Evolutionary conservation across 2,113 vertebrate species (phyloP), one percentile per base, ranked within the genome.

Genomic region (Mohoua ochrocephala): DNA sequence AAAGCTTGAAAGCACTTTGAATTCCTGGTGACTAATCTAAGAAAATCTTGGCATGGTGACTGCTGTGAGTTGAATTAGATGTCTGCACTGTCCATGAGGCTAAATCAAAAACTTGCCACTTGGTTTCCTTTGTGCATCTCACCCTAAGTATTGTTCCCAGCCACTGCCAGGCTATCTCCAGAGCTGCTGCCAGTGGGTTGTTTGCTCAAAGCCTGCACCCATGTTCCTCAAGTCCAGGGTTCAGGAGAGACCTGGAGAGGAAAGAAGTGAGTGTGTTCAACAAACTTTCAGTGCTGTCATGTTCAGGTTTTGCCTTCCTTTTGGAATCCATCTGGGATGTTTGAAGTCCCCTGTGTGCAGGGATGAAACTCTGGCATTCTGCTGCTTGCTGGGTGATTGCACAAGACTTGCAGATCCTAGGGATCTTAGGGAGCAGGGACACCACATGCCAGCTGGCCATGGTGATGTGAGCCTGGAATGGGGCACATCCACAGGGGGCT

Each of bases 371-470:
- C 15, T 56, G 41, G 11, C 22, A n/a, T 37, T 20, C 3, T 1
- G 16, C 31, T 61, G 26, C 52, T 61, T 37, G 9, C 27, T 0
- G 1, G 20, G 17, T 8, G 15, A 30, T 44, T 47, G 19, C 31
- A 17, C 3, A 1, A 5, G 42, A 53, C 11, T 7, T 60, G 21
- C 14, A 57, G 61, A 67, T 7, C 21, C 24, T 2, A 1, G 35
- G 30, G 42, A 65, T 13, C 15, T 27, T 1, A 0, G 26, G 15
- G 15, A 28, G 1, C 3, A 2, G n/a, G 9, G n/a, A 14, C 30
- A n/a, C 3, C 0, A 3, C 31, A 14, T 1, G 2, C 33, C 27
- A 26, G 1, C 0, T 1, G 28, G 47, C 15, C 16, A 22, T 0
- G 1, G 23, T 0, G 12, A 33, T 61, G n/a, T 11, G 22, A 77